phyloP scores from a whole-genome alignment of 2,797 vertebrate genomes.

The Hydrocynus forskahlii region DNA sequence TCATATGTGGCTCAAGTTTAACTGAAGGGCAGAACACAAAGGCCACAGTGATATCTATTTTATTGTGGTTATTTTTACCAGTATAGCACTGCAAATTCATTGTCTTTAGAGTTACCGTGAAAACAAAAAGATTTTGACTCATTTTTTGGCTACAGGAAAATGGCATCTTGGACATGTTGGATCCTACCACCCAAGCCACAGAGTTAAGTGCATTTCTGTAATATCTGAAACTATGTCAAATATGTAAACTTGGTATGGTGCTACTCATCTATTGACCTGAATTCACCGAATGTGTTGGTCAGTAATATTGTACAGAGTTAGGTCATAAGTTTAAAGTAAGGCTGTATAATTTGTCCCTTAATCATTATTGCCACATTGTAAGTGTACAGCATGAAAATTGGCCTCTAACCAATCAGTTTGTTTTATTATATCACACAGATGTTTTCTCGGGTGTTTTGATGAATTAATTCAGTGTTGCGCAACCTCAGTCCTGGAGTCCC shows the following conservation, averaged over 20 bases:
- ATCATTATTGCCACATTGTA: too few relatives aligned
- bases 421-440: too few relatives aligned
- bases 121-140: neutral
- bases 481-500: too few relatives aligned
- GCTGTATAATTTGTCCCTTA: neutral
- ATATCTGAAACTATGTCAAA: too few relatives aligned
- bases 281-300: too few relatives aligned
- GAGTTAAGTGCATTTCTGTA: slow-evolving; percentile 77
- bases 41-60: neutral
- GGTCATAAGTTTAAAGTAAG: neutral
- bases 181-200: slow-evolving; percentile 82
- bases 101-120: neutral
- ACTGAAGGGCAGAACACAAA: neutral
- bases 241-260: too few relatives aligned
- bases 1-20: slow-evolving; percentile 10
- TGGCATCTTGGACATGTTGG: slow-evolving; percentile 95
- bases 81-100: neutral
- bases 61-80: neutral
- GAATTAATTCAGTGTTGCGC: too few relatives aligned
- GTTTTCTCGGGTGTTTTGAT: too few relatives aligned
- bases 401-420: too few relatives aligned
- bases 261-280: too few relatives aligned
- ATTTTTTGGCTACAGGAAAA: slow-evolving; percentile 78
- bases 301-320: neutral
- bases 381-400: too few relatives aligned